phyloP scores from a whole-genome alignment of 2,113 vertebrate species.

The Ictalurus furcatus region DNA sequence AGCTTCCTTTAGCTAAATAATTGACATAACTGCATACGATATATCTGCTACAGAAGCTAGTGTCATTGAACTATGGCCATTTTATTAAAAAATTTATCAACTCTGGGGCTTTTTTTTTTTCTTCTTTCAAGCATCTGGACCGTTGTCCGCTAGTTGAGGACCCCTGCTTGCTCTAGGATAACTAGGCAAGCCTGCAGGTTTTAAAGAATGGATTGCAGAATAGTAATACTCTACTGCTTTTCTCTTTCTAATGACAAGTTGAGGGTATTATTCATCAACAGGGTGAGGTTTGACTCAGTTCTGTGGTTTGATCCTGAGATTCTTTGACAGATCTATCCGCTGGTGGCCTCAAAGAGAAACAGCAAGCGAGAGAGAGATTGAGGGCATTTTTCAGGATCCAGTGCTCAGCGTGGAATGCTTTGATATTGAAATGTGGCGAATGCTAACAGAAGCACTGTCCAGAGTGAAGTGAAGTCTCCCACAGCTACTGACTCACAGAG shows the following conservation, averaged over 20 bases:
- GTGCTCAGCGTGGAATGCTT: constrained; percentile 46
- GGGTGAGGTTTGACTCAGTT: constrained; percentile 52
- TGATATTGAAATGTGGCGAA: constrained; percentile 44
- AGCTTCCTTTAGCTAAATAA: not conserved
- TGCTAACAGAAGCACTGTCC: constrained; percentile 45
- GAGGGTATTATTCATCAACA: constrained; percentile 35
- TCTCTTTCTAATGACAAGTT: constrained; percentile 15
- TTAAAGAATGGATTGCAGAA: constrained; percentile 33
- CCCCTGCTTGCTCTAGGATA: not conserved
- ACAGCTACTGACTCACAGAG: not conserved
- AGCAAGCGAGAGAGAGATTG: constrained; percentile 53
- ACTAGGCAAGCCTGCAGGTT: not conserved
- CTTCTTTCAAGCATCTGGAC: not conserved
- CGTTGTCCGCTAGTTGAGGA: not conserved
- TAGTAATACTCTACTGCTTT: constrained; percentile 17
- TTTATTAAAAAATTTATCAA: not conserved
- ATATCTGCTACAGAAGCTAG: not conserved
- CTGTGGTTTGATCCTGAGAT: constrained; percentile 49
- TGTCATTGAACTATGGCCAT: not conserved
- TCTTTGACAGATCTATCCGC: constrained; percentile 46
- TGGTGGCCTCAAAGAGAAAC: constrained; percentile 23
- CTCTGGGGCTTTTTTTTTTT: not conserved
- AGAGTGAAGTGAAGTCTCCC: constrained; percentile 42
- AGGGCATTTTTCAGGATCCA: constrained; percentile 38
- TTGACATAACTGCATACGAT: not conserved